Percentiles rank a stretch among this genome's conserved stretches.
Conservation (phyloP, 2,888 invertebrate species). For the Onchidella celtica region DNA sequence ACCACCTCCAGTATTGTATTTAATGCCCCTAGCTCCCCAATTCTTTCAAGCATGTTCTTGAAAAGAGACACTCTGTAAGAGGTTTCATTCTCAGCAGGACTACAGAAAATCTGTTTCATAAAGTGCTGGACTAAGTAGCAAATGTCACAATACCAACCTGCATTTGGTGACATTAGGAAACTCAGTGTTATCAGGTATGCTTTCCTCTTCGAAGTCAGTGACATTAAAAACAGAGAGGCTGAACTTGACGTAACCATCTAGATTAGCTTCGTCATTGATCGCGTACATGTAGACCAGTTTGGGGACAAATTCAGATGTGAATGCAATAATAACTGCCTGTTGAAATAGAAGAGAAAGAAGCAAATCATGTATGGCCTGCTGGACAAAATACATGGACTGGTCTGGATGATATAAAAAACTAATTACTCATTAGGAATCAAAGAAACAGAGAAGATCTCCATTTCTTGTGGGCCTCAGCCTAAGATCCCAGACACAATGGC, state of each 20-base stretch:
- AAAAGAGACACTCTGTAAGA: no score
- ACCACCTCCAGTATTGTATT: not conserved
- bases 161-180: slow-evolving; percentile 69
- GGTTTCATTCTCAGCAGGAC: no score
- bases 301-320: slow-evolving; percentile 98
- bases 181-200: slow-evolving; percentile 59
- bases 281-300: slow-evolving; percentile 92
- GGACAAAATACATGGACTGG: no score
- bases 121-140: no score
- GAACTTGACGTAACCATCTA: slow-evolving; percentile 73
- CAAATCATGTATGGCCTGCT: no score
- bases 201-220: slow-evolving; percentile 65
- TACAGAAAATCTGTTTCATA: no score
- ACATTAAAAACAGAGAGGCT: slow-evolving; percentile 75
- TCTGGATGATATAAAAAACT: no score
- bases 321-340: slow-evolving; percentile 98
- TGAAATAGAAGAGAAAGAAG: slow-evolving; percentile 56
- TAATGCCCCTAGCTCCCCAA: not conserved
- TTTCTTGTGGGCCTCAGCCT: no score
- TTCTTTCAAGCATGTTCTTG: no score
- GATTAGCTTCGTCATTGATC: slow-evolving; percentile 55
- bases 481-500: no score
- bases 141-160: slow-evolving; percentile 61
- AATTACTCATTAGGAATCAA: no score
- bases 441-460: no score